These are phyloP conservation scores for Patella caerulea DNA, from an alignment of 2,888 invertebrate species.

Conservation along the genomic window DNA sequence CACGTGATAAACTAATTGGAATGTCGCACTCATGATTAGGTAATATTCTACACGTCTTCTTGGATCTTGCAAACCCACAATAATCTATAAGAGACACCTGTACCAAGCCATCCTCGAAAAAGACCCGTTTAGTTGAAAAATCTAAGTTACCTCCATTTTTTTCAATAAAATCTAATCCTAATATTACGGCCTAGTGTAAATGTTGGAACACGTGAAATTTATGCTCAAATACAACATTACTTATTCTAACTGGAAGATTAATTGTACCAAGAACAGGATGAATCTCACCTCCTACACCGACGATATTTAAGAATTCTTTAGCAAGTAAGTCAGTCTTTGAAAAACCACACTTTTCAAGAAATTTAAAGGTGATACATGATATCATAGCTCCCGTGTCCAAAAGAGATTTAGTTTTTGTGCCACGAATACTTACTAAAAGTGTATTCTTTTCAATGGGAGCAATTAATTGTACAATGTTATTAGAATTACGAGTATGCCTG, in stretches of 20 bases:
- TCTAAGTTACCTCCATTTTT: slow-evolving; percentile 30
- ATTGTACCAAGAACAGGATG: slow-evolving; percentile 19
- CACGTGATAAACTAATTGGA: not conserved
- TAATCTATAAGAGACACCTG: not conserved
- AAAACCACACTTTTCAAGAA: not conserved
- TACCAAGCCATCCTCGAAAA: not conserved
- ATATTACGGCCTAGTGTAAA: slow-evolving; percentile 15
- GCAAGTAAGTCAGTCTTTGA: not conserved
- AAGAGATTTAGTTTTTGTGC: not conserved
- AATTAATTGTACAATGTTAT: not conserved
- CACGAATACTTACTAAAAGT: not conserved
- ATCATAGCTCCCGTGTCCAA: not conserved
- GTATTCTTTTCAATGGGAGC: not conserved
- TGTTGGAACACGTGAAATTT: slow-evolving; percentile 19
- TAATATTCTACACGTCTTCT: not conserved
- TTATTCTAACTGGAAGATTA: slow-evolving; percentile 10
- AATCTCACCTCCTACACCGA: slow-evolving; percentile 22
- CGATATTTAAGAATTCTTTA: not conserved
- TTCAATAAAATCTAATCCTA: slow-evolving; percentile 38
- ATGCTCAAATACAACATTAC: not conserved
- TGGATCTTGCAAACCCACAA: not conserved
- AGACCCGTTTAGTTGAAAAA: slow-evolving; percentile 24
- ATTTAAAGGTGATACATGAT: not conserved
- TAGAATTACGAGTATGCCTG: not conserved
- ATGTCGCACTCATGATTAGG: not conserved